Evolutionary conservation across 2,888 invertebrate species (phyloP).

Genomic region (Amphipyra tragopoginis): DNA sequence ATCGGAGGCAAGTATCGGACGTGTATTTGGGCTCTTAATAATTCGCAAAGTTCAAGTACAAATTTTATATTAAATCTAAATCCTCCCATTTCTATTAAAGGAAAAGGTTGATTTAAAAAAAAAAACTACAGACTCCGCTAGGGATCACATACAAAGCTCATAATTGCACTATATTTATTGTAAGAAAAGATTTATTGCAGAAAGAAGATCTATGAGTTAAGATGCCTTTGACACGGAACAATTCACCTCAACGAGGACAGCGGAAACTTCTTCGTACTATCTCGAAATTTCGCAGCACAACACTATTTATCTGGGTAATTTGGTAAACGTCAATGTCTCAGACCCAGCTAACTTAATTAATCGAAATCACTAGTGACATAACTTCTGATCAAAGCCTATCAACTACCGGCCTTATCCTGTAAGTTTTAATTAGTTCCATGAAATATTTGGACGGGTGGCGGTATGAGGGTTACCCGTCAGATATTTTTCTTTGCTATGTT

Average conservation of each 20-base stretch:
- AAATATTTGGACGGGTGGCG: constrained; percentile 26
- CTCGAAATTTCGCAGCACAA: background rate
- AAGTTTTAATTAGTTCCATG: constrained; percentile 55
- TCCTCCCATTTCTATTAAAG: no score
- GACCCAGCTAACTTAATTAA: constrained; percentile 35
- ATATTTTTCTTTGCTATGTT: constrained; percentile 12
- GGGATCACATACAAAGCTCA: background rate
- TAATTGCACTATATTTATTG: background rate
- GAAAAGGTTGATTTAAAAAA: no score
- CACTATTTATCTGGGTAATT: constrained; percentile 1
- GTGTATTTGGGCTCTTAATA: no score
- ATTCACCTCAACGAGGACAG: no score
- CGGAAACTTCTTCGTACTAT: no score
- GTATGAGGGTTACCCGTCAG: background rate
- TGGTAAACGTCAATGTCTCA: constrained; percentile 10
- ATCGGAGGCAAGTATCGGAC: no score
- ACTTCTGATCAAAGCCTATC: constrained; percentile 42
- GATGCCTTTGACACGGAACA: no score
- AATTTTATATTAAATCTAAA: no score
- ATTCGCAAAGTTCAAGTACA: no score
- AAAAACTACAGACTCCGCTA: no score
- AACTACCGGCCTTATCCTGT: constrained; percentile 28
- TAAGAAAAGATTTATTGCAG: background rate
- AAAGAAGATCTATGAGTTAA: no score
- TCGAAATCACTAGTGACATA: constrained; percentile 39